Base-by-base conservation (phyloP, 1,140 invertebrate genomes). In the Spodoptera litura region DNA sequence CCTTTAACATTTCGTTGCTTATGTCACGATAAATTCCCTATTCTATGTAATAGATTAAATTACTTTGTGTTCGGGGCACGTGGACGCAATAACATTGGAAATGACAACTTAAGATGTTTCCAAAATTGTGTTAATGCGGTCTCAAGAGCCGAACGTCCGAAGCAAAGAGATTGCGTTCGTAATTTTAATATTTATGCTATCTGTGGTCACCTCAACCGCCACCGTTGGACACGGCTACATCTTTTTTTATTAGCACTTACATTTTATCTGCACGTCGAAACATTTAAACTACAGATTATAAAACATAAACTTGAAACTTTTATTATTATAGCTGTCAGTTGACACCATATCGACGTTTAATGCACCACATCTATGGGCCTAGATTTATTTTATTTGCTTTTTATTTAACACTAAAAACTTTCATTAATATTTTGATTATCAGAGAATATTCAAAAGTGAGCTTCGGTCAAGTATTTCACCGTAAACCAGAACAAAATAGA, bases 121-220 rank as follows among this genome's bases (percentile, higher is more conserved):
- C 13, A 71, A 71, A 71, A 71, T 71, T 71, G 68, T 71, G 68
- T 71, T 71, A 71, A 71, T 71, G 55, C 27, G 13, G 55, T 27
- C 38, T 74, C 55, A 59, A 59, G 56, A 56, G n/a, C 31, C 62
- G 49, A 11, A 66, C 44, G 62, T 55, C 12, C 20, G 49, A 49
- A 31, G 70, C 53, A 68, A 61, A 38, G 13, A 64, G 38, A 76
- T 56, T 53, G 75, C 66, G 56, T 68, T 76, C 64, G 64, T 77
- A 66, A 81, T 73, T 83, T 81, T 68, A 83, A 79, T 80, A 80
- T 83, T 83, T 81, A 83, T 83, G 66, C 66, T 74, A 70, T 49
- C 35, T 38, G 11, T 49, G 68, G 25, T 49, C 71, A 78, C 73
- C 73, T 77, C 58, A 64, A 76, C 78, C 78, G 75, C 75, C 78